Evolutionary conservation across 2,888 invertebrate species (phyloP).

Genomic region (Drosophila imparisetae): DNA sequence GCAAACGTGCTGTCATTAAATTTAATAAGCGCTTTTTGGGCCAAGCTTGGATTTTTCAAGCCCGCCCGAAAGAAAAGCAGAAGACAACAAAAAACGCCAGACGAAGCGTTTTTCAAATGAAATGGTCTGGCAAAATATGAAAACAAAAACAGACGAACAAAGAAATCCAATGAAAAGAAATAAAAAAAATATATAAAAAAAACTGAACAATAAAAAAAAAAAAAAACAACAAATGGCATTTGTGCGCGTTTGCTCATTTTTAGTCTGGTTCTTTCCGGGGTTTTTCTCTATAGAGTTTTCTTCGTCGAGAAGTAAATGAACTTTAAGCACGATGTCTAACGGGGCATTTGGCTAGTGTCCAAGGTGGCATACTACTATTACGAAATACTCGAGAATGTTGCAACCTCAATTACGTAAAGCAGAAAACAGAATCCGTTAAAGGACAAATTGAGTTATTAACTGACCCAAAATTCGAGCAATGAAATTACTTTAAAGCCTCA

Average conservation of each 20-base stretch:
- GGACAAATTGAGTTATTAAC: conserved; percentile 61
- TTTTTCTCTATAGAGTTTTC: conserved; percentile 61
- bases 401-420: conserved; percentile 45
- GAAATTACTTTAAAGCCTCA: conserved; percentile 26
- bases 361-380: conserved; percentile 32
- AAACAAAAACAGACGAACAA: conserved; percentile 44
- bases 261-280: conserved; percentile 41
- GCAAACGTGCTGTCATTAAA: conserved; percentile 82
- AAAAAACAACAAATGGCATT: conserved; percentile 58
- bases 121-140: conserved; percentile 69
- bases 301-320: conserved; percentile 71
- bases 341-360: conserved; percentile 40
- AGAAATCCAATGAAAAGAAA: conserved; percentile 33
- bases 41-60: conserved; percentile 74
- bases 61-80: conserved; percentile 50
- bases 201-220: conserved; percentile 20
- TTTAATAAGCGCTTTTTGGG: conserved; percentile 81
- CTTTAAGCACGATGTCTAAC: conserved; percentile 64
- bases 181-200: conserved; percentile 24
- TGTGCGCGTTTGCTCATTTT: conserved; percentile 26
- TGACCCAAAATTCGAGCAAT: conserved; percentile 9
- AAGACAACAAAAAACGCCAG: conserved; percentile 30
- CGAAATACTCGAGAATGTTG: conserved; percentile 32
- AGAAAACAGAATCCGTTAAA: conserved; percentile 37
- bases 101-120: conserved; percentile 56